A percentile compares a stretch with the other conserved stretches of the same genome.
Conservation (phyloP, 2,888 invertebrate genomes). For the Hirtodrosophila histrioides region DNA sequence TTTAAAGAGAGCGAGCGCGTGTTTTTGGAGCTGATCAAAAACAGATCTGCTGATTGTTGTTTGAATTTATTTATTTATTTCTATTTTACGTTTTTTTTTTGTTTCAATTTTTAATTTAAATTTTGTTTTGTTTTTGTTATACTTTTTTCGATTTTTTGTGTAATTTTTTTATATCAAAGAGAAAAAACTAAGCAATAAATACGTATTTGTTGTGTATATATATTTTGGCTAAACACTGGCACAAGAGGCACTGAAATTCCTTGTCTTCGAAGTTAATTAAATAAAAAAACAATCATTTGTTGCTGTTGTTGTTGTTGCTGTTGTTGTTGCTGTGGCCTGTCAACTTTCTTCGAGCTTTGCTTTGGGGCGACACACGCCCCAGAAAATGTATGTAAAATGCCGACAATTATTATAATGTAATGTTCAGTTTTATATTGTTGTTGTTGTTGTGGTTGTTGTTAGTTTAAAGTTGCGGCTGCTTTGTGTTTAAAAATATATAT, state of each 20-base stretch:
- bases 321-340: slow-evolving; percentile 28
- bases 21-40: slow-evolving; percentile 43
- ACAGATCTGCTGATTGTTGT: slow-evolving; percentile 24
- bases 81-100: slow-evolving; percentile 19
- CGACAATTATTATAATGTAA: slow-evolving; percentile 63
- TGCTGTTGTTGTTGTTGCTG: slow-evolving; percentile 27
- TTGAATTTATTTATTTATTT: slow-evolving; percentile 21
- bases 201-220: slow-evolving; percentile 78
- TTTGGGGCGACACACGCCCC: slow-evolving; percentile 38
- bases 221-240: slow-evolving; percentile 82
- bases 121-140: slow-evolving; percentile 14
- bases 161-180: slow-evolving; percentile 73
- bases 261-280: slow-evolving; percentile 79
- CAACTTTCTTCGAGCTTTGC: slow-evolving; percentile 38
- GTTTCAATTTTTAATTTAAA: slow-evolving; percentile 23
- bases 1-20: slow-evolving; percentile 50
- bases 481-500: slow-evolving; percentile 46
- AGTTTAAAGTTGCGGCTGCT: slow-evolving; percentile 53
- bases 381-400: slow-evolving; percentile 69
- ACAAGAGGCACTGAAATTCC: slow-evolving; percentile 81
- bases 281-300: slow-evolving; percentile 58
- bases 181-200: slow-evolving; percentile 80
- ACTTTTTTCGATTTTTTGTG: slow-evolving; percentile 49
- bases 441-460: slow-evolving; percentile 22
- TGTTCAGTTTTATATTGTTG: slow-evolving; percentile 52